Evolutionary conservation across 2,888 invertebrate species (phyloP).

Genomic region (Trachelus iudaicus): DNA sequence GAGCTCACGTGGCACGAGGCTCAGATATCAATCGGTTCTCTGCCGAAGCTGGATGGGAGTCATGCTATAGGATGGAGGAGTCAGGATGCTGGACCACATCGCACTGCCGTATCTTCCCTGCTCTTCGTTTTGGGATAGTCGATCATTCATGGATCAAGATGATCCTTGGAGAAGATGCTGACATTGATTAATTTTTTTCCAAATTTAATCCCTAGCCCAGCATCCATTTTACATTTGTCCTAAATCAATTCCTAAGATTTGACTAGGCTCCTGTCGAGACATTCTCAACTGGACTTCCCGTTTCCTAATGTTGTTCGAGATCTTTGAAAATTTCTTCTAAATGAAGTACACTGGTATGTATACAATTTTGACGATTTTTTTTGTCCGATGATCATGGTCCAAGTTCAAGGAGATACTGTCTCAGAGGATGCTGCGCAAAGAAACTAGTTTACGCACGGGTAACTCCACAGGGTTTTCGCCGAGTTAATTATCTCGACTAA

Average conservation of each 20-base stretch:
- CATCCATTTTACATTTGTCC: too few relatives aligned
- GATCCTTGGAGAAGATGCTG: too few relatives aligned
- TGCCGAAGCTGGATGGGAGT: not conserved
- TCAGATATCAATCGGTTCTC: conserved; percentile 59
- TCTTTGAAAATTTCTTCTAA: too few relatives aligned
- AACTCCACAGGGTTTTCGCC: conserved; percentile 25
- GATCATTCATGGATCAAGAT: not conserved
- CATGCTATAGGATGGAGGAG: not conserved
- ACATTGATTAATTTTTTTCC: conserved; percentile 4
- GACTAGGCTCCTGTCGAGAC: too few relatives aligned
- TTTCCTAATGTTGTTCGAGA: too few relatives aligned
- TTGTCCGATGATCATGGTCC: too few relatives aligned
- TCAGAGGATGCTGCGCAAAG: conserved; percentile 22
- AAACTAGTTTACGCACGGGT: conserved; percentile 35
- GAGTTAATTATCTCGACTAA: conserved; percentile 49
- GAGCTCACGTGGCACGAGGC: conserved; percentile 55
- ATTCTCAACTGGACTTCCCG: too few relatives aligned
- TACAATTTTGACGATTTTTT: too few relatives aligned
- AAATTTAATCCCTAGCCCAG: too few relatives aligned
- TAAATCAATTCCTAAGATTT: too few relatives aligned
- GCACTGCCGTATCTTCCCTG: conserved; percentile 1
- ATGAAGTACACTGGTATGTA: too few relatives aligned
- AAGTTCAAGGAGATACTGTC: too few relatives aligned
- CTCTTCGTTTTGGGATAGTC: not conserved
- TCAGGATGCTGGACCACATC: not conserved